phyloP scores from a whole-genome alignment of 2,113 vertebrate genomes.

The Oncorhynchus mykiss region DNA sequence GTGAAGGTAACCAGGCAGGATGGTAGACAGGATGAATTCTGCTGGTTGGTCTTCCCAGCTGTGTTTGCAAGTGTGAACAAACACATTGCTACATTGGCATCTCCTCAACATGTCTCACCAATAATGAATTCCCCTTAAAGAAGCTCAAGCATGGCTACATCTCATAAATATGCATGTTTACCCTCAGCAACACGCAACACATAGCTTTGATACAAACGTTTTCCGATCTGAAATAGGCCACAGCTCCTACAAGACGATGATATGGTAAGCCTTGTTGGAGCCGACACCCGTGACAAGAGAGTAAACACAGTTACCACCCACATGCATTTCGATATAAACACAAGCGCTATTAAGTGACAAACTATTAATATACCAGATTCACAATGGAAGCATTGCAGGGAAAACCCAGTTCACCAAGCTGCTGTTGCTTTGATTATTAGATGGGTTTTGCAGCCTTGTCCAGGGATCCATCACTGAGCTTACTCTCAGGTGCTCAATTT shows the following conservation, averaged over 20 bases:
- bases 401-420: not conserved
- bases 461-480: not conserved
- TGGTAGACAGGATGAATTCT: not conserved
- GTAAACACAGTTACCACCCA: not conserved
- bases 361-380: not conserved
- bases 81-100: slow-evolving; percentile 26
- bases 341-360: not conserved
- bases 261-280: slow-evolving; percentile 14
- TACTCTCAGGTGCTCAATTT: not conserved
- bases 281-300: not conserved
- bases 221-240: slow-evolving; percentile 20
- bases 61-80: slow-evolving; percentile 39
- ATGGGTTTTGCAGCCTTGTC: not conserved
- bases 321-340: not conserved
- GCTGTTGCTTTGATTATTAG: not conserved
- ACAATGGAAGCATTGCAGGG: slow-evolving; percentile 13
- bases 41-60: slow-evolving; percentile 25
- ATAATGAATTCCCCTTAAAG: slow-evolving; percentile 25
- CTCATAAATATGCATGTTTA: slow-evolving; percentile 36
- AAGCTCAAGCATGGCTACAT: slow-evolving; percentile 16
- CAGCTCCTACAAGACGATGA: slow-evolving; percentile 22
- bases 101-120: slow-evolving; percentile 25
- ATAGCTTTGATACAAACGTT: slow-evolving; percentile 32
- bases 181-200: slow-evolving; percentile 19
- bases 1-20: not conserved